phyloP scores from a whole-genome alignment of 2,113 vertebrate species.

The Rhineura floridana region DNA sequence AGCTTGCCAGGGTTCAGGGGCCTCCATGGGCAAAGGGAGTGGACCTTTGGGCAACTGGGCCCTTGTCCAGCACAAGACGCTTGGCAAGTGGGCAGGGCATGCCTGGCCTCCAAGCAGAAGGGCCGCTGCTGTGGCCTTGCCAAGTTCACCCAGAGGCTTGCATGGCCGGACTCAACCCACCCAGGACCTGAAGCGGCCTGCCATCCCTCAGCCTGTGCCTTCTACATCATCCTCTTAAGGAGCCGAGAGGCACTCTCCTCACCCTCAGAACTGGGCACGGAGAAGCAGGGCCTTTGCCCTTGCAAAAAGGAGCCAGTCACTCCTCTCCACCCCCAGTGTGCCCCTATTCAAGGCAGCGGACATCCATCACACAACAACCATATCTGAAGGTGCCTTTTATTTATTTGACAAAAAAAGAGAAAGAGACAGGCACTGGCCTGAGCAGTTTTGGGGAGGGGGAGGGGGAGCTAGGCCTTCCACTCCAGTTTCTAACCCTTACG shows the following conservation, averaged over 20 bases:
- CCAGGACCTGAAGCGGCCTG: not conserved
- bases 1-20: not conserved
- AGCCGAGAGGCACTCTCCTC: no score
- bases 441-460: not conserved
- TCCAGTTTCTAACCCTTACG: not conserved
- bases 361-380: slow-evolving; percentile 52
- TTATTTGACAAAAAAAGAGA: slow-evolving; percentile 53
- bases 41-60: not conserved
- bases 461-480: not conserved
- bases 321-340: not conserved
- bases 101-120: no score
- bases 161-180: fast-evolving
- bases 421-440: not conserved
- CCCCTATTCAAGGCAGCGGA: slow-evolving; percentile 38
- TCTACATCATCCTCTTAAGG: no score
- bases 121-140: not conserved
- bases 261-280: not conserved
- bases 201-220: no score
- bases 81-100: not conserved
- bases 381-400: slow-evolving; percentile 62
- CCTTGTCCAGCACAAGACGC: not conserved
- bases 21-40: not conserved
- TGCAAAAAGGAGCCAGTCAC: not conserved
- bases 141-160: not conserved
- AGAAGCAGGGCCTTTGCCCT: not conserved